phyloP scores from a whole-genome alignment of 2,113 vertebrate genomes.

The Ornithorhynchus anatinus region DNA sequence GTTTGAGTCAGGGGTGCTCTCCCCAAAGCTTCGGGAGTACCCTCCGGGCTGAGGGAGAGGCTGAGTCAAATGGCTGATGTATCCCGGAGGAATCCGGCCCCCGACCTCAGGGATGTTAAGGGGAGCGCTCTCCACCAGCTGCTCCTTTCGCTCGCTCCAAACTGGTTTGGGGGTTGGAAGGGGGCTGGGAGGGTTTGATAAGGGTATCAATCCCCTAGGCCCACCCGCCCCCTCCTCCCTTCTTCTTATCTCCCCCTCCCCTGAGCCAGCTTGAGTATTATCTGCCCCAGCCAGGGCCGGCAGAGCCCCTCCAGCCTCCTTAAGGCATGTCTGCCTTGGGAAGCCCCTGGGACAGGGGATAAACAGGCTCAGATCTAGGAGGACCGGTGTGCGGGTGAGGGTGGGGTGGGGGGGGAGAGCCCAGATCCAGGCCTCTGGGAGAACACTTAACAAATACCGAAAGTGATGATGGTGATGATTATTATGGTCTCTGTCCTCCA shows the following conservation, averaged over 20 bases:
- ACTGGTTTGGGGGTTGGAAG: constrained; percentile 39
- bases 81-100: too few species aligned
- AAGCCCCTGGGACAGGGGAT: constrained; percentile 67
- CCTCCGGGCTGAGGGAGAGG: too few species aligned
- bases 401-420: not conserved
- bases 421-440: too few species aligned
- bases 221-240: constrained; percentile 25
- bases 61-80: too few species aligned
- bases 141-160: too few species aligned
- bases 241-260: not conserved
- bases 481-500: too few species aligned
- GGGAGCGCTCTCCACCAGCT: not conserved
- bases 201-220: constrained; percentile 50
- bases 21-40: too few species aligned
- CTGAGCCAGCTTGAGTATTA: constrained; percentile 60
- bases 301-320: constrained; percentile 66
- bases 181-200: constrained; percentile 73
- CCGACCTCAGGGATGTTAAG: accelerated
- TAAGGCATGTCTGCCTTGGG: constrained; percentile 59
- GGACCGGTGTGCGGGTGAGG: not conserved
- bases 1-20: too few species aligned
- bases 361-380: constrained; percentile 33
- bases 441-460: too few species aligned
- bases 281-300: constrained; percentile 76
- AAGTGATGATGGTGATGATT: too few species aligned